Conservation (phyloP, 2,888 invertebrate species). For the Apotomis turbidana region DNA sequence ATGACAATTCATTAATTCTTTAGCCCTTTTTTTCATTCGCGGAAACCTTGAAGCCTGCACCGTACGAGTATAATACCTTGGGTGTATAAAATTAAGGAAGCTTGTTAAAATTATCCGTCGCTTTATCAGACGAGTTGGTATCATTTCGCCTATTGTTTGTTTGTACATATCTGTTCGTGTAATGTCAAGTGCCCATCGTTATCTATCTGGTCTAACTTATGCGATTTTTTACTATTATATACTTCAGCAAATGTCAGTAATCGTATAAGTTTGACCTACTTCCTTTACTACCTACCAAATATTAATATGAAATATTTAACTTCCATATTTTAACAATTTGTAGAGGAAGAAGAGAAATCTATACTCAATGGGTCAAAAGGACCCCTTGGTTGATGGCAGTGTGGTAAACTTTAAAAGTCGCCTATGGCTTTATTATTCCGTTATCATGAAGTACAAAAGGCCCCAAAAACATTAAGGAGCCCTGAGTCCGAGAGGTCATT, state of each 20-base stretch:
- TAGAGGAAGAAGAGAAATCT: no score
- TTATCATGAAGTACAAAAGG: no score
- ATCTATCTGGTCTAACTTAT: not conserved
- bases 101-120: slow-evolving; percentile 1
- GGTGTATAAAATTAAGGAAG: not conserved
- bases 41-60: not conserved
- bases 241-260: not conserved
- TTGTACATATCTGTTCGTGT: slow-evolving; percentile 22
- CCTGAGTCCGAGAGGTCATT: no score
- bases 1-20: no score
- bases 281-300: not conserved
- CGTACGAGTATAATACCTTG: not conserved
- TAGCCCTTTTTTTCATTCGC: not conserved
- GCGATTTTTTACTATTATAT: not conserved
- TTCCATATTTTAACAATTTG: no score
- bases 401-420: no score
- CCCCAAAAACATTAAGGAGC: no score
- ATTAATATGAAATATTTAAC: not conserved
- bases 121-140: slow-evolving; percentile 1
- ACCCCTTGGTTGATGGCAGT: no score
- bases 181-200: slow-evolving; percentile 31
- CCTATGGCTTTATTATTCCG: no score
- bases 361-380: no score
- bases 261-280: slow-evolving; percentile 13
- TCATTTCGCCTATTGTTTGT: slow-evolving; percentile 32